Evolutionary conservation across 2,888 invertebrate genomes (phyloP), one percentile per base, ranked within the genome.

Genomic region (Drosophila subsilvestris): DNA sequence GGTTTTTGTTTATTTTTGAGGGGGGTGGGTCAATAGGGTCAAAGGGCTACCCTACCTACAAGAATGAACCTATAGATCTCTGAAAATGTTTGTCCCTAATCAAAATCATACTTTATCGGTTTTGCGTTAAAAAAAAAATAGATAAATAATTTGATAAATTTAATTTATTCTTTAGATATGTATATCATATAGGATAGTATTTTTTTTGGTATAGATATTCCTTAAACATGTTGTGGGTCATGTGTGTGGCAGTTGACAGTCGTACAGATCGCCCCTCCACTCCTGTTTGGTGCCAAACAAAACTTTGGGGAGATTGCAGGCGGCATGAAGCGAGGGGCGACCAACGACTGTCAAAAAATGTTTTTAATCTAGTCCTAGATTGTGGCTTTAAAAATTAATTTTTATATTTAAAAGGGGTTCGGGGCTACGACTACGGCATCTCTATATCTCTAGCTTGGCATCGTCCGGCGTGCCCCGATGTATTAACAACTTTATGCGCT

Each of bases 381-480:
- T 62, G 44, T 68, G 45, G 49, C 53, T 58, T 86, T 59, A 75
- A 56, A 63, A 48, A 27, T 48, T 48, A 48, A 57, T 48, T 48
- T 48, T 48, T 48, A 48, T 18, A 56, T 17, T 43, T 55, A 25
- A 42, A 42, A 42, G 32, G 17, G n/a, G 55, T 51, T 72, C 65
- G n/a, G 54, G 22, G 45, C 47, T 56, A 57, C 42, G 62, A 72
- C 67, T 75, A 74, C 63, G 82, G 76, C 87, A 63, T 77, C 61
- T 37, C 82, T 86, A 85, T 79, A 81, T 94, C 92, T 95, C 96
- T 91, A 95, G 88, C 66, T 94, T 91, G 90, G 96, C 96, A 91
- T 95, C 94, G 93, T 96, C 96, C 86, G 97, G 97, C 89, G 95
- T 95, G 93, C 97, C 97, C 91, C 97, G 95, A 93, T 97, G 96